Evolutionary conservation across 2,797 vertebrate species (phyloP).

Genomic region (Falco berigora): DNA sequence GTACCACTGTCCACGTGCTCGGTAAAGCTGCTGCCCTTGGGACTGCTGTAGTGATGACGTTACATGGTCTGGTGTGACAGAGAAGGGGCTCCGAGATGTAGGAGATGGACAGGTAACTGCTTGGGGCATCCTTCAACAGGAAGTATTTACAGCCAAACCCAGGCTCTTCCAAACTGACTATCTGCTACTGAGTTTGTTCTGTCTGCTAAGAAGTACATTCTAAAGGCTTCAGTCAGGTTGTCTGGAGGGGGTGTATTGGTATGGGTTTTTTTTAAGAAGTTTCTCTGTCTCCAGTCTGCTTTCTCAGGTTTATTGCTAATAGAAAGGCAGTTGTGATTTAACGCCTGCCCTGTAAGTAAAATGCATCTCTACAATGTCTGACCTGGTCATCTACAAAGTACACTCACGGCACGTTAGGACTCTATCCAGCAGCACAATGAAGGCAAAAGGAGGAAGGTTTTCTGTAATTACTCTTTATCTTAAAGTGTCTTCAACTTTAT

Average conservation of each 20-base stretch:
- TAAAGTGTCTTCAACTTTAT: neutral
- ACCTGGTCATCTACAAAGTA: neutral
- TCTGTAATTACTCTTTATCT: neutral
- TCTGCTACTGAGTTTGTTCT: neutral
- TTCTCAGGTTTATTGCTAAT: neutral
- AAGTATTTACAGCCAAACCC: neutral
- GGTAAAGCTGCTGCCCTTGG: neutral
- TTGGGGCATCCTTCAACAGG: neutral
- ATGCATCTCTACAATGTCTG: fast-evolving
- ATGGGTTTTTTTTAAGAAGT: neutral
- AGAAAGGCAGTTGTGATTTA: neutral
- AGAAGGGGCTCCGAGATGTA: fast-evolving
- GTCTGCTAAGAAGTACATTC: neutral
- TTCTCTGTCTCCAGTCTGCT: neutral
- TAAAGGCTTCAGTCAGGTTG: neutral
- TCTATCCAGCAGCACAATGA: neutral
- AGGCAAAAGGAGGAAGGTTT: neutral
- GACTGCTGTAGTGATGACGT: neutral
- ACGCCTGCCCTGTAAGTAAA: neutral
- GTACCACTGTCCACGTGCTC: fast-evolving
- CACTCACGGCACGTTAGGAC: fast-evolving
- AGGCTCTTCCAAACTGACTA: neutral
- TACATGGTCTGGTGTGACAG: neutral
- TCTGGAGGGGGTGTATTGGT: neutral
- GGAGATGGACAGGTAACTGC: neutral